A percentile compares a stretch with the other conserved stretches of the same genome.
Evolutionary conservation across 2,888 invertebrate species (phyloP).

Genomic region (Miltochrista miniata): DNA sequence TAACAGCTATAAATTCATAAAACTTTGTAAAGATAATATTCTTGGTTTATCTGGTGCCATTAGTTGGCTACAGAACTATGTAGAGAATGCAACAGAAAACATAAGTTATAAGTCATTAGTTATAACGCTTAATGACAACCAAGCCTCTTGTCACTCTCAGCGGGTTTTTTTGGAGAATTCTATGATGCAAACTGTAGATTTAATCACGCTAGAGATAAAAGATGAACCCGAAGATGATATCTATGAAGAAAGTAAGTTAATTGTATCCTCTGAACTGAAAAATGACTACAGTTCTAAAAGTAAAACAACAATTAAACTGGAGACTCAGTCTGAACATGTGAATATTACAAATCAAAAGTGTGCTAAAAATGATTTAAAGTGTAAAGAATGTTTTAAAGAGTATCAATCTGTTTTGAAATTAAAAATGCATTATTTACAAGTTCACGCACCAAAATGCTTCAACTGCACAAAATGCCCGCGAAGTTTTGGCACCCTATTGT

Average conservation of each 20-base stretch:
- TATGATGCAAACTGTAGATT: not conserved
- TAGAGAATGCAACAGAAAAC: not conserved
- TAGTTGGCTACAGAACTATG: conserved; percentile 16
- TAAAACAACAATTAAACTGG: not conserved
- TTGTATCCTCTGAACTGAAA: not conserved
- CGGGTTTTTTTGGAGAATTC: no score
- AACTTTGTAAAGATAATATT: conserved; percentile 34
- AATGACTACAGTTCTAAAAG: not conserved
- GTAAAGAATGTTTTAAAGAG: conserved; percentile 37
- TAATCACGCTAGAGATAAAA: conserved; percentile 8
- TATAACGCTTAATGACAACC: conserved; percentile 12
- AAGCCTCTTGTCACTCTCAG: no score
- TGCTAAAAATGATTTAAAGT: conserved; percentile 26
- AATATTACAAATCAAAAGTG: conserved; percentile 4
- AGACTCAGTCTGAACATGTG: not conserved
- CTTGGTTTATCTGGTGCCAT: conserved; percentile 15
- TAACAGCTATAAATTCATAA: conserved; percentile 40
- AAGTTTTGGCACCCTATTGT: conserved; percentile 32
- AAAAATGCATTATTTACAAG: conserved; percentile 37
- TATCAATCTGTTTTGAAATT: conserved; percentile 31
- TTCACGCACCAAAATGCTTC: conserved; percentile 46
- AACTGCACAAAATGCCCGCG: conserved; percentile 41
- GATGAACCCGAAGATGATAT: not conserved
- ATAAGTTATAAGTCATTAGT: conserved; percentile 18
- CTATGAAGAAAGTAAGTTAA: not conserved